These are phyloP conservation scores for Vollenhovia emeryi DNA, from an alignment of 1,140 invertebrate genomes.

Conservation along the genomic window DNA sequence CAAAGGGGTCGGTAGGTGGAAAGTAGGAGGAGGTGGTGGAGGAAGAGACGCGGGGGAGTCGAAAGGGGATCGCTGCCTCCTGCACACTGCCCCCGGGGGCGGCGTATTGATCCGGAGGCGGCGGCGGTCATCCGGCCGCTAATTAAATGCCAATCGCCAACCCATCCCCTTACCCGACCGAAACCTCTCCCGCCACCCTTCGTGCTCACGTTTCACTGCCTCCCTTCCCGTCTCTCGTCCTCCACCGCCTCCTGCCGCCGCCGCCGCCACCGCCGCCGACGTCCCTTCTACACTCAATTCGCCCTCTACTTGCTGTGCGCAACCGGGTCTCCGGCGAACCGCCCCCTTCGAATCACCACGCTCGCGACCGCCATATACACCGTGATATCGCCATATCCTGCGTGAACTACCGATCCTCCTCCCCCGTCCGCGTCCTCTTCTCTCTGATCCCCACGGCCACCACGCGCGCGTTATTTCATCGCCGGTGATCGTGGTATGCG, in stretches of 20 bases:
- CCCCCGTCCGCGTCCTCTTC: constrained; percentile 40
- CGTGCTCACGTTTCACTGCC: constrained; percentile 59
- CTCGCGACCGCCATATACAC: constrained; percentile 65
- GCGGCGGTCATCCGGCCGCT: constrained; percentile 84
- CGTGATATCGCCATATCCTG: constrained; percentile 67
- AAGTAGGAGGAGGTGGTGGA: constrained; percentile 70
- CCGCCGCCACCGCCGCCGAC: constrained; percentile 53
- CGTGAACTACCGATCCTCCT: constrained; percentile 33
- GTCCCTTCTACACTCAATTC: constrained; percentile 74
- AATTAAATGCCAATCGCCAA: constrained; percentile 86
- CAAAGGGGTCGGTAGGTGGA: constrained; percentile 65
- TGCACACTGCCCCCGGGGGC: constrained; percentile 83
- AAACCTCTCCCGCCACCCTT: constrained; percentile 57
- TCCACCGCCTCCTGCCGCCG: constrained; percentile 61
- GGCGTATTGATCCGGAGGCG: constrained; percentile 84
- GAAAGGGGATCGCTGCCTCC: constrained; percentile 80
- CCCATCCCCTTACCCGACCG: constrained; percentile 71
- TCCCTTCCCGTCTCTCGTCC: constrained; percentile 57
- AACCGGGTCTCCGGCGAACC: constrained; percentile 63
- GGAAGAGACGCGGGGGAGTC: constrained; percentile 71
- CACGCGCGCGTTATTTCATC: constrained; percentile 57
- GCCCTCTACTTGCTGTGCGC: constrained; percentile 70
- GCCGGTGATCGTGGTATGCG: constrained; percentile 52
- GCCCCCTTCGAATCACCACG: constrained; percentile 69
- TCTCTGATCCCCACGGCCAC: constrained; percentile 62